Percentiles rank a stretch among this genome's conserved stretches.
Evolutionary conservation across 2,797 vertebrate genomes (phyloP).

Genomic region (Oreochromis mossambicus): DNA sequence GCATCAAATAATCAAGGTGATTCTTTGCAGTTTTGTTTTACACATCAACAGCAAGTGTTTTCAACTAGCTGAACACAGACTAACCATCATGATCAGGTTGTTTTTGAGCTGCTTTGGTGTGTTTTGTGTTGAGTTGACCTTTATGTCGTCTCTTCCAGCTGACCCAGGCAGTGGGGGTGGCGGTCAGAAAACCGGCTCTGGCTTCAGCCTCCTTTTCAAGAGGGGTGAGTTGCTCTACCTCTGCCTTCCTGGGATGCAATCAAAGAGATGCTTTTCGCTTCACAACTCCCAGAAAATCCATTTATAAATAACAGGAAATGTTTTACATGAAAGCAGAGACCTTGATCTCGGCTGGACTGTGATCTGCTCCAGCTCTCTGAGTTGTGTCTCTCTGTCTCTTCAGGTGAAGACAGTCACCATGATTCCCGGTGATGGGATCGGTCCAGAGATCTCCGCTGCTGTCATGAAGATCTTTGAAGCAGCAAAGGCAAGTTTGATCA

Average conservation of each 20-base stretch:
- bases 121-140: neutral
- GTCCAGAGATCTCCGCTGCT: constrained; percentile 90
- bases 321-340: neutral
- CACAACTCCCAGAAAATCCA: neutral
- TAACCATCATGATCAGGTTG: neutral
- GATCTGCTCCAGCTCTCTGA: neutral
- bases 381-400: neutral
- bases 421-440: constrained; percentile 96
- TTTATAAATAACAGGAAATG: neutral
- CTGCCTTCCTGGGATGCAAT: neutral
- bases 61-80: neutral
- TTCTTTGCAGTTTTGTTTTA: neutral
- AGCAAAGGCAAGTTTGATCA: constrained; percentile 80
- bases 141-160: constrained; percentile 71
- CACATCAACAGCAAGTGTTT: neutral
- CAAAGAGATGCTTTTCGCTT: accelerated
- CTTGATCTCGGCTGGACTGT: accelerated
- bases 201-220: constrained; percentile 82
- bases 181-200: constrained; percentile 75
- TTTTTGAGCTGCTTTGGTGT: neutral
- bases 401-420: constrained; percentile 88
- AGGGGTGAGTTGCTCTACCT: constrained; percentile 80
- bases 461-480: constrained; percentile 94
- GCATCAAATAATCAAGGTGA: neutral
- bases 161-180: constrained; percentile 78